Percentiles rank a stretch among this genome's conserved stretches.
Evolutionary conservation across 2,113 vertebrate species (phyloP).

Genomic region (Cheirogaleus medius): DNA sequence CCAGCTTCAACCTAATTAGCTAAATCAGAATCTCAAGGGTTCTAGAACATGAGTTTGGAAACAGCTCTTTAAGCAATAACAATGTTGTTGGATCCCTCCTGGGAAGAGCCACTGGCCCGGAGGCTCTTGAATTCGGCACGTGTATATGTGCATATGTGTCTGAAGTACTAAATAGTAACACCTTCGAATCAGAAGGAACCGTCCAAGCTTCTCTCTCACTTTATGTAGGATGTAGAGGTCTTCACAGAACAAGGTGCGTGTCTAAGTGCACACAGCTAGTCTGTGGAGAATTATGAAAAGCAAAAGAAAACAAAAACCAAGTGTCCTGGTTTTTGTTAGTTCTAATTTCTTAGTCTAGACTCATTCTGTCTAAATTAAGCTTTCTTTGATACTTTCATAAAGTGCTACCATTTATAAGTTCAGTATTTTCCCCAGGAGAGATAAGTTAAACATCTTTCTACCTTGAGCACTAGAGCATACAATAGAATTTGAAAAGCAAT

Average conservation of each 20-base stretch:
- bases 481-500: neutral
- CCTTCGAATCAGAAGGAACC: neutral
- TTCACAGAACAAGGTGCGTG: neutral
- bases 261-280: neutral
- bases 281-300: neutral
- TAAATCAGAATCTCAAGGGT: neutral
- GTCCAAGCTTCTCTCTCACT: neutral
- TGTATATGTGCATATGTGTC: neutral
- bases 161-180: neutral
- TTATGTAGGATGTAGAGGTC: neutral
- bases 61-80: neutral
- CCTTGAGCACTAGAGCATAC: neutral
- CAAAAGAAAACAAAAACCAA: neutral
- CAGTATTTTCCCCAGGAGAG: neutral
- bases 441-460: neutral
- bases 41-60: neutral
- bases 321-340: neutral
- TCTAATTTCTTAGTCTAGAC: neutral
- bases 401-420: neutral
- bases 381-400: slow-evolving; percentile 17
- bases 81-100: neutral
- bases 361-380: neutral
- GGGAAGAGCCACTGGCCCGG: neutral
- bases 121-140: neutral
- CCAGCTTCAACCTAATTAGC: neutral